These are phyloP conservation scores for Maniola hyperantus DNA, from an alignment of 2,888 invertebrate genomes.

Conservation along the genomic window DNA sequence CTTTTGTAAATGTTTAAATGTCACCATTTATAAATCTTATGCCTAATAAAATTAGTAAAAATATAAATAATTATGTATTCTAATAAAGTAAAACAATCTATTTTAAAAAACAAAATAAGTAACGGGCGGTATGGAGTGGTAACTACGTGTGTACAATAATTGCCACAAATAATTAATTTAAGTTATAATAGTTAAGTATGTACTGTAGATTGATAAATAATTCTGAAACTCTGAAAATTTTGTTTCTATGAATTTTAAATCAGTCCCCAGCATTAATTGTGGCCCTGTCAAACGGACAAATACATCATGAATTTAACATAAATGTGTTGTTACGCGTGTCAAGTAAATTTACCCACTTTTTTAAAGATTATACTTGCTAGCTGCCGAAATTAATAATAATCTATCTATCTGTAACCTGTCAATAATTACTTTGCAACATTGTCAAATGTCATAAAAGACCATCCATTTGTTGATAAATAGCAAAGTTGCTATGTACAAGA, in stretches of 20 bases:
- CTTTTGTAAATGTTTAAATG: constrained; percentile 7
- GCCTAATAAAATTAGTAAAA: constrained; percentile 9
- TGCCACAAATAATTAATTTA: constrained; percentile 19
- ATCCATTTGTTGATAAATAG: too few species aligned
- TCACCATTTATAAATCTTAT: constrained; percentile 6
- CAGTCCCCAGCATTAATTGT: constrained; percentile 7
- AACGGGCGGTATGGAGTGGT: constrained; percentile 42
- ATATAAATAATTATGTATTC: constrained; percentile 26
- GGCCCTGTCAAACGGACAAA: constrained; percentile 3
- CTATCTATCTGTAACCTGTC: too few species aligned
- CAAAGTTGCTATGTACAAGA: too few species aligned
- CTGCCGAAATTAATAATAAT: too few species aligned
- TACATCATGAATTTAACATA: background rate
- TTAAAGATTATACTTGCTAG: background rate
- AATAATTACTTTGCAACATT: too few species aligned
- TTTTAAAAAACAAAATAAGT: constrained; percentile 32
- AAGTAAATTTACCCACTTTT: background rate
- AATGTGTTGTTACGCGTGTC: background rate
- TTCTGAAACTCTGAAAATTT: background rate
- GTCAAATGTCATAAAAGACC: too few species aligned
- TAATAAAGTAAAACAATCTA: constrained; percentile 24
- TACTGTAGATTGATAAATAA: constrained; percentile 9
- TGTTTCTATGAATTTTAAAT: background rate
- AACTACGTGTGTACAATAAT: constrained; percentile 37
- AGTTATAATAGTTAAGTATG: background rate